phyloP scores from a whole-genome alignment of 2,888 invertebrate species.

The Chloromyia formosa region DNA sequence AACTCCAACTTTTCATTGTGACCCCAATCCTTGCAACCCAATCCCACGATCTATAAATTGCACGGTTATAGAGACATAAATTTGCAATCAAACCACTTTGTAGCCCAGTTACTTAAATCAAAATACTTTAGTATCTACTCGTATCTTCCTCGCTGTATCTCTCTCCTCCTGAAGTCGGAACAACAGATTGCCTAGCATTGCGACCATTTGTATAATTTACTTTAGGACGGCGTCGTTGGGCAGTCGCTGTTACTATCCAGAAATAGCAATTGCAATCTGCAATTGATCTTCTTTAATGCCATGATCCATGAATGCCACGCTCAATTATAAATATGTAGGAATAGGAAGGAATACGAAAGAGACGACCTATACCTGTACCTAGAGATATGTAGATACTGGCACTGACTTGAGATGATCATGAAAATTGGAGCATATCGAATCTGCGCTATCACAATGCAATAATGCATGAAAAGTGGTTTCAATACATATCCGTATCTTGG shows the following conservation, averaged over 20 bases:
- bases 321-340: background rate
- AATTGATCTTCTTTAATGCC: background rate
- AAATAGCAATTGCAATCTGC: constrained; percentile 28
- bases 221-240: background rate
- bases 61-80: background rate
- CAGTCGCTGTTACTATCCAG: background rate
- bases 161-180: background rate
- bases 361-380: no score
- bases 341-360: no score
- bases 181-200: background rate
- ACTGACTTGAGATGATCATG: constrained; percentile 17
- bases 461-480: no score
- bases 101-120: constrained; percentile 3
- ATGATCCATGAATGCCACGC: background rate
- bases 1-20: background rate
- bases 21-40: background rate
- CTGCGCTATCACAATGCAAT: constrained; percentile 7
- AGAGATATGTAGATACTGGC: background rate
- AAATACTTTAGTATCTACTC: background rate
- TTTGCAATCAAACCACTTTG: background rate
- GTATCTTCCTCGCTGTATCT: constrained; percentile 1
- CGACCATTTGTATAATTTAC: background rate
- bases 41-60: constrained; percentile 7
- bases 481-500: background rate
- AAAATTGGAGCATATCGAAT: constrained; percentile 36